phyloP scores from a whole-genome alignment of 2,113 vertebrate species.

The Barbus barbus region DNA sequence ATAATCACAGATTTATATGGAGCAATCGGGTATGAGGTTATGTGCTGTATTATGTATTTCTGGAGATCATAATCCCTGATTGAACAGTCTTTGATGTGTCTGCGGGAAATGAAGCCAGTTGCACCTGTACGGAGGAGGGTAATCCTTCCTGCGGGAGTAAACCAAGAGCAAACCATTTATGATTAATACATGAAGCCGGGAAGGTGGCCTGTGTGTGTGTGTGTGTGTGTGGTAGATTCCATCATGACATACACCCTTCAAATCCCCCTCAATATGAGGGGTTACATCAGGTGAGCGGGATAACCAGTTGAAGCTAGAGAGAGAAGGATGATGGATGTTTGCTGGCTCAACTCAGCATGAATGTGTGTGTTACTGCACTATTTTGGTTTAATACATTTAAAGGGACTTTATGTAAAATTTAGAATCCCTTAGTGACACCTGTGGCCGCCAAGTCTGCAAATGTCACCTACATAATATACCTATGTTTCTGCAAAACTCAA shows the following conservation, averaged over 20 bases:
- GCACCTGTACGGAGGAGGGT: neutral
- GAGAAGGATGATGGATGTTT: neutral
- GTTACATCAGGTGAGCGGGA: neutral
- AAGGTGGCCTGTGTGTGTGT: neutral
- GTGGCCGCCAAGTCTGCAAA: neutral
- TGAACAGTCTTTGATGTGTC: constrained; percentile 36
- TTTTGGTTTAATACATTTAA: neutral
- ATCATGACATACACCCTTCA: neutral
- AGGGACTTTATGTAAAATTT: neutral
- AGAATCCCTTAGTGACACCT: neutral
- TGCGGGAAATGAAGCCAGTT: constrained; percentile 8
- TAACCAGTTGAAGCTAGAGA: neutral
- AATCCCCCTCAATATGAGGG: neutral
- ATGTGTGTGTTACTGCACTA: neutral
- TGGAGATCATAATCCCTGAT: constrained; percentile 36
- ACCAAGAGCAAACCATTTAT: constrained; percentile 24
- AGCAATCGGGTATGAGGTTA: constrained; percentile 6
- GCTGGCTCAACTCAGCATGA: neutral
- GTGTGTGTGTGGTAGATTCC: neutral
- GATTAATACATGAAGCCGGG: constrained; percentile 14
- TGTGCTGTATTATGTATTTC: constrained; percentile 17
- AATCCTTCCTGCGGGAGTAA: constrained; percentile 9
- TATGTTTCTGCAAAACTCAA: too few relatives aligned
- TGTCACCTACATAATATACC: too few relatives aligned
- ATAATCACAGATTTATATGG: constrained; percentile 27